Evolutionary conservation across 2,797 vertebrate species (phyloP), one percentile per base, ranked within the genome.

Genomic region (Sebastes paucispinis): DNA sequence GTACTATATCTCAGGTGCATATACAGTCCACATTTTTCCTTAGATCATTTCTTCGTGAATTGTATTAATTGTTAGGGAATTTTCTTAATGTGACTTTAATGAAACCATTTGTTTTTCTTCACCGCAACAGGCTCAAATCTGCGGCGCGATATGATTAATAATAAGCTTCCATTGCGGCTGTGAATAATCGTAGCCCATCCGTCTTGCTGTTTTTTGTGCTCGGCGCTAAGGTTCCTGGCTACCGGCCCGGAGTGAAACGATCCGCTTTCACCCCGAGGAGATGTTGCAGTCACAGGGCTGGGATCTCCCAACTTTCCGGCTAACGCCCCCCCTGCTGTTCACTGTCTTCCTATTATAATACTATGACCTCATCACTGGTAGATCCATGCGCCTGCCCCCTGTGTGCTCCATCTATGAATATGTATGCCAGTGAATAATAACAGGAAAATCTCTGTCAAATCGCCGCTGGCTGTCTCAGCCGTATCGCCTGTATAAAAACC

Each of bases 351-450:
- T 75, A 59, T 90, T 87, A 85, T 78, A 78, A 85, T 79, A 82
- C 73, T 29, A 59, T 86, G 82, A 91, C 90, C 89, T 90, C 90
- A 90, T 92, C 88, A 68, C 75, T 73, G 77, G 75, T 71, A 75
- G 71, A 88, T 84, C 69, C 67, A n/a, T 64, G 64, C 29, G 79
- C 76, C 83, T 77, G 31, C 57, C 74, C 80, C 83, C 78, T 67
- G 78, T 70, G 78, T 80, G 79, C 73, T 88, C 85, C 36, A 74
- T 64, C 87, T 20, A 92, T 92, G 89, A 93, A 94, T 95, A 94
- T 93, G 90, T 92, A 94, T 92, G 87, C 71, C 71, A 57, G 71
- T 73, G 84, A 89, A 89, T 91, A 86, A 90, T 90, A 92, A 88
- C 88, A 79, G 69, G 72, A 76, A 85, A 79, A 75, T 84, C 82